Conservation (phyloP, 2,888 invertebrate species). For the Amaurobius ferox region DNA sequence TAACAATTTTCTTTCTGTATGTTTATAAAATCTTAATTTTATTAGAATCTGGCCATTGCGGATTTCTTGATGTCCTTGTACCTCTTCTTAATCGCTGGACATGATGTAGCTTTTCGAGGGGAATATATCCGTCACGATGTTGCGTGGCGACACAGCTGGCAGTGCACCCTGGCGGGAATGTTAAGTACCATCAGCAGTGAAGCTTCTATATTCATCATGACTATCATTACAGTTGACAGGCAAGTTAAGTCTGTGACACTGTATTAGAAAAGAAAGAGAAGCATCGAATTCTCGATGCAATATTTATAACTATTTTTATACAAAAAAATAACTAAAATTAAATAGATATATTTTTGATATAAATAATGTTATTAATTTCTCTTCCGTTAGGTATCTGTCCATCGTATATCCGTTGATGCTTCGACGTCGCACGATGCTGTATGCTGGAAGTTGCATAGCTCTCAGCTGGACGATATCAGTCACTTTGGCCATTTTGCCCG, state of each 20-base stretch:
- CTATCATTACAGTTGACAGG: slow-evolving; percentile 82
- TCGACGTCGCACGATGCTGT: slow-evolving; percentile 77
- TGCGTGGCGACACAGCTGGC: slow-evolving; percentile 81
- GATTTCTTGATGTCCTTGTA: slow-evolving; percentile 83
- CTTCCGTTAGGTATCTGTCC: slow-evolving; percentile 79
- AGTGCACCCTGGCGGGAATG: slow-evolving; percentile 82
- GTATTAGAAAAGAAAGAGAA: too few species aligned
- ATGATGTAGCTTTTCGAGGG: slow-evolving; percentile 80
- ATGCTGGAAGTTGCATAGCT: slow-evolving; percentile 78
- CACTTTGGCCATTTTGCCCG: slow-evolving; percentile 79
- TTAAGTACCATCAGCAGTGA: slow-evolving; percentile 82
- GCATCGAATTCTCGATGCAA: too few species aligned
- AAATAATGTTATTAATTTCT: too few species aligned
- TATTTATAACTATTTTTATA: too few species aligned
- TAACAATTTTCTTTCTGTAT: too few species aligned
- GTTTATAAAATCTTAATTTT: too few species aligned
- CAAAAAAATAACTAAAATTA: too few species aligned
- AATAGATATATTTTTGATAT: too few species aligned
- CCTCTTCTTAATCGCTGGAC: slow-evolving; percentile 81
- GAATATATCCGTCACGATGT: slow-evolving; percentile 81
- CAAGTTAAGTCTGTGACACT: too few species aligned
- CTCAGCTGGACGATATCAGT: slow-evolving; percentile 80
- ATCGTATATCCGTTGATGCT: slow-evolving; percentile 81
- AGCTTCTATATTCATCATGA: slow-evolving; percentile 82
- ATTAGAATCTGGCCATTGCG: slow-evolving; percentile 82